A percentile compares a stretch with the other conserved stretches of the same genome.
Evolutionary conservation across 2,797 vertebrate species (phyloP).

Genomic region (Sebastiscus albofasciatus): DNA sequence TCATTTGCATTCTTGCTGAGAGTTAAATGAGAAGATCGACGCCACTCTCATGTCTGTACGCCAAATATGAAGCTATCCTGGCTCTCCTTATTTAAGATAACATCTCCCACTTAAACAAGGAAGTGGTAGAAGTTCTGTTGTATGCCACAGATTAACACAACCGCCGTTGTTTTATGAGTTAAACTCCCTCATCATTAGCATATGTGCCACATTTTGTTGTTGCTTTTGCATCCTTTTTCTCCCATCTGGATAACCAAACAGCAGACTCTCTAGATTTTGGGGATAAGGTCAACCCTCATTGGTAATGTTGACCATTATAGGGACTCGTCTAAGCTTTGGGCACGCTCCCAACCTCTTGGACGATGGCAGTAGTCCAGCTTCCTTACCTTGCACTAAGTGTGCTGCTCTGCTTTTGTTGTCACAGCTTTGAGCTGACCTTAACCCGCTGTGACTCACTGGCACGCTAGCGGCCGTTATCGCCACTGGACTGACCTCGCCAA

Average conservation of each 20-base stretch:
- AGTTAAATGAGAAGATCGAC: no score
- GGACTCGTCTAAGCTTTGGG: no score
- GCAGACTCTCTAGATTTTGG: background rate
- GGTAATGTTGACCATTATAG: no score
- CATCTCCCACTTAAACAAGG: no score
- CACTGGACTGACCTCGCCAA: conserved; percentile 34
- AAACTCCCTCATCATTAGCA: rapidly evolving
- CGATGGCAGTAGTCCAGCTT: conserved; percentile 8
- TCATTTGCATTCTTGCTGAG: background rate
- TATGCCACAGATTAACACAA: no score
- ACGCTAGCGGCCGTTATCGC: conserved; percentile 42
- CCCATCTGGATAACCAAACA: background rate
- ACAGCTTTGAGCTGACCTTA: conserved; percentile 46
- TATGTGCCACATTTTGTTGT: background rate
- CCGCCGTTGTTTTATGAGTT: no score
- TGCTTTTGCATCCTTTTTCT: background rate
- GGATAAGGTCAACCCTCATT: background rate
- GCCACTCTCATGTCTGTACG: background rate
- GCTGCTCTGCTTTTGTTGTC: conserved; percentile 36
- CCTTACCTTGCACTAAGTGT: conserved; percentile 3
- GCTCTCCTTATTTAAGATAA: no score
- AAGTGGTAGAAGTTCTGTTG: no score
- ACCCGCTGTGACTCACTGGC: conserved; percentile 23
- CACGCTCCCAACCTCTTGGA: background rate
- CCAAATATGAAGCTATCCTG: no score